phyloP scores from a whole-genome alignment of 1,140 invertebrate species.

The Goniozus legneri region DNA sequence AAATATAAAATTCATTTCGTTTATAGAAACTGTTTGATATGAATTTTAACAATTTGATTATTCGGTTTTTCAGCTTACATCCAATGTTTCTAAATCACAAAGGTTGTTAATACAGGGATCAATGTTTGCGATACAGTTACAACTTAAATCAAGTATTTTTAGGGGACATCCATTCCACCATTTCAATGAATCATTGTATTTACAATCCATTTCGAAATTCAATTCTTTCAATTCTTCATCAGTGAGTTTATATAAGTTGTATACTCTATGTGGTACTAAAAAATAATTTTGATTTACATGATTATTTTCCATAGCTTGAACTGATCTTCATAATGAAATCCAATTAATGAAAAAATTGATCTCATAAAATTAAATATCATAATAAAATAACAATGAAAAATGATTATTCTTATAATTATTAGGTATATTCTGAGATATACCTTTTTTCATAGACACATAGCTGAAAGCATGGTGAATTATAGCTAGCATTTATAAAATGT shows the following conservation, averaged over 20 bases:
- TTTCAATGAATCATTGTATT: constrained; percentile 62
- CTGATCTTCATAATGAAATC: not conserved
- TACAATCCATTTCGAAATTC: constrained; percentile 65
- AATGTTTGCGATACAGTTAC: constrained; percentile 67
- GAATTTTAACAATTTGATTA: not conserved
- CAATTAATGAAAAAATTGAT: not conserved
- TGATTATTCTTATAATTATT: not conserved
- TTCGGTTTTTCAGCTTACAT: constrained; percentile 61
- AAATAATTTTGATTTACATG: constrained; percentile 26
- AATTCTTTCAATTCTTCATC: constrained; percentile 59
- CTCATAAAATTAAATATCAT: not conserved
- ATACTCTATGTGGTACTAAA: constrained; percentile 78
- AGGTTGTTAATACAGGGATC: constrained; percentile 69
- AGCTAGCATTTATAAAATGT: not conserved
- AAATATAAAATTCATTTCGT: constrained; percentile 16
- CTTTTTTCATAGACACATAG: constrained; percentile 4
- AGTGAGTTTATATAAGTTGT: constrained; percentile 74
- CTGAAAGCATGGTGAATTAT: not conserved
- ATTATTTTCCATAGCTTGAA: not conserved
- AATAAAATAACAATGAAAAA: no score
- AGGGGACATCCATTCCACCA: constrained; percentile 87
- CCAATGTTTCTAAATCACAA: constrained; percentile 65
- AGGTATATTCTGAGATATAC: not conserved
- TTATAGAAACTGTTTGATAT: not conserved
- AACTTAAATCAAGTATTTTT: constrained; percentile 76